Base-by-base conservation (phyloP, 2,113 vertebrate species). In the Corvus cornix region DNA sequence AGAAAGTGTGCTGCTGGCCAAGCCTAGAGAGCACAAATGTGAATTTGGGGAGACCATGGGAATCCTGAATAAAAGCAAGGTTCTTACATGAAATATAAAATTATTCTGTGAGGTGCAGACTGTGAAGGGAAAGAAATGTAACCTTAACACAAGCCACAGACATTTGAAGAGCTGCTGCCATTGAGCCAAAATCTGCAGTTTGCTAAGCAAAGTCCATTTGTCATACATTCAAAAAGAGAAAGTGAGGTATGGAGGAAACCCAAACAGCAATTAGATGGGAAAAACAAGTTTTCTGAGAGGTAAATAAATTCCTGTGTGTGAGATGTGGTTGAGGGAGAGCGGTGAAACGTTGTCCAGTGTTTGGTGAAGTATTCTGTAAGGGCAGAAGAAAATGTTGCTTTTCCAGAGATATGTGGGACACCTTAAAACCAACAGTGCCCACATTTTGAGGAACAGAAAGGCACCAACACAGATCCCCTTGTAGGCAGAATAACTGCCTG, bases 371-470 rank as follows among this genome's bases (percentile, higher is more conserved):
- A 2, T 73, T 49, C 62, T 91, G 31, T 55, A 80, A 83, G 24
- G 59, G 41, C 84, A 91, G 76, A 16, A 79, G 87, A 93, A 90
- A 94, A 94, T 30, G 53, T 26, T 84, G 49, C 43, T 94, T 97
- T 74, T 84, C 52, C 72, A 90, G 79, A 94, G 78, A 20, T 63
- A 26, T 1, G 1, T 70, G 75, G 82, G 80, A 88, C 44, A 80
- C 63, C 58, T 87, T 48, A 69, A 95, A 91, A 83, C 51, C 78
- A 96, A 79, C 46, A 70, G 30, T 26, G 28, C 30, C 43, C 75
- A 56, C 75, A 77, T 73, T 69, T 69, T 67, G 53, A 28, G 78
- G 59, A 69, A 48, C 13, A 93, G 74, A 91, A 87, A 91, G 51
- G 37, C 55, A 86, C 19, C 78, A 88, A 96, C 87, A 97, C 51